phyloP scores from a whole-genome alignment of 2,797 vertebrate genomes.

The Sebastes nivosus region DNA sequence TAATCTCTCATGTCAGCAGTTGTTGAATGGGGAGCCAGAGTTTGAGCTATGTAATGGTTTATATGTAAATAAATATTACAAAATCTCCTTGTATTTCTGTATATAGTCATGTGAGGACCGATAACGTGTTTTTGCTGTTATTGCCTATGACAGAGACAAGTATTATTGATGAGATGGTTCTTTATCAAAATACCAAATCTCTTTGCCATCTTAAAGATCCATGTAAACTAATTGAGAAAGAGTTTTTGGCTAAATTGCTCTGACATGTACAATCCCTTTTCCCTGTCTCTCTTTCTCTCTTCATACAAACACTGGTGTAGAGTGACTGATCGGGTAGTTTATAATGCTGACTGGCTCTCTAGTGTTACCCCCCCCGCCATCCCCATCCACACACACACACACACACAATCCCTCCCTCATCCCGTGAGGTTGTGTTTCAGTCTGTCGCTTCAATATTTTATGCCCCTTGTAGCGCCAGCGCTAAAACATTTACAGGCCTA shows the following conservation, averaged over 20 bases:
- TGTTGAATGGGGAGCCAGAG: slow-evolving; percentile 40
- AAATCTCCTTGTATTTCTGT: slow-evolving; percentile 5
- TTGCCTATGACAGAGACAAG: slow-evolving; percentile 22
- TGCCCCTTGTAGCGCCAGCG: slow-evolving; percentile 53
- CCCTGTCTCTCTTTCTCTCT: slow-evolving; percentile 11
- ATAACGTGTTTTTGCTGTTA: not conserved
- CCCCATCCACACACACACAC: not conserved
- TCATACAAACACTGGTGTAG: slow-evolving; percentile 53
- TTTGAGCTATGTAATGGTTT: slow-evolving; percentile 52
- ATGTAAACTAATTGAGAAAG: slow-evolving; percentile 53
- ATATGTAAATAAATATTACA: slow-evolving; percentile 52
- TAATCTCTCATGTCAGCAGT: slow-evolving; percentile 54
- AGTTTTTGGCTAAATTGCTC: slow-evolving; percentile 11
- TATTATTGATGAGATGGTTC: slow-evolving; percentile 50
- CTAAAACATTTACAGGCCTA: slow-evolving; percentile 73
- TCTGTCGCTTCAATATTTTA: slow-evolving; percentile 79
- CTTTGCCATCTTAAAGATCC: slow-evolving; percentile 17
- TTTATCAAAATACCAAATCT: slow-evolving; percentile 30
- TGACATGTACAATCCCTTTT: slow-evolving; percentile 28
- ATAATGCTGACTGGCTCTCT: slow-evolving; percentile 63
- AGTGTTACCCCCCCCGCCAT: not conserved
- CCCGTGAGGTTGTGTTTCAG: slow-evolving; percentile 68
- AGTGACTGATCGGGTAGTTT: slow-evolving; percentile 65
- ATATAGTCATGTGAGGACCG: slow-evolving; percentile 2
- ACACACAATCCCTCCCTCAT: slow-evolving; percentile 26